Evolutionary conservation across 2,797 vertebrate species (phyloP).

Genomic region (Gallinago solitaria): DNA sequence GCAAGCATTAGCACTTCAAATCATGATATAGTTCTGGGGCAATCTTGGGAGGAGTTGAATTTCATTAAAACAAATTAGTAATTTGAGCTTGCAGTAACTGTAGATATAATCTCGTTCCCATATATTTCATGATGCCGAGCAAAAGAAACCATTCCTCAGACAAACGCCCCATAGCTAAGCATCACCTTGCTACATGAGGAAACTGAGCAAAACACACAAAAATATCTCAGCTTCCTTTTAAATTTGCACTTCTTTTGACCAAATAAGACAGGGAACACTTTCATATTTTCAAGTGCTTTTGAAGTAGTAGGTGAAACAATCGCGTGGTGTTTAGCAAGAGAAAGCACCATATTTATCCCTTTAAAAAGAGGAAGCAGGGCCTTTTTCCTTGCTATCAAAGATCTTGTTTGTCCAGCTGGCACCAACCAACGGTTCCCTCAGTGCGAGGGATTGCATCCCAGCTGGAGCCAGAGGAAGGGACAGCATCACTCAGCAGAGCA

Average conservation of each 20-base stretch:
- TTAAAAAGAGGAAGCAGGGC: not conserved
- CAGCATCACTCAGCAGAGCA: not conserved
- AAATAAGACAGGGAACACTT: not conserved
- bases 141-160: not conserved
- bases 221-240: not conserved
- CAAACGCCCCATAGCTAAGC: not conserved
- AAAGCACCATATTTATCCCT: not conserved
- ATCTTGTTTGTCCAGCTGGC: not conserved
- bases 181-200: not conserved
- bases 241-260: not conserved
- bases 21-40: not conserved
- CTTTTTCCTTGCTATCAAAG: not conserved
- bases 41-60: conserved; percentile 18
- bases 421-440: not conserved
- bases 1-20: conserved; percentile 34
- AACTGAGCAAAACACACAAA: not conserved
- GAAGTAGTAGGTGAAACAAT: not conserved
- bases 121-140: not conserved
- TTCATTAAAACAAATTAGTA: conserved; percentile 22
- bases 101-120: not conserved
- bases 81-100: not conserved
- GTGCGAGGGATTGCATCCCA: not conserved
- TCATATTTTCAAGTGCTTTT: not conserved
- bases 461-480: not conserved
- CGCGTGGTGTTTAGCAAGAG: not conserved